Base-by-base conservation (phyloP, 2,797 vertebrate genomes). In the Gymnopithys bicolor region DNA sequence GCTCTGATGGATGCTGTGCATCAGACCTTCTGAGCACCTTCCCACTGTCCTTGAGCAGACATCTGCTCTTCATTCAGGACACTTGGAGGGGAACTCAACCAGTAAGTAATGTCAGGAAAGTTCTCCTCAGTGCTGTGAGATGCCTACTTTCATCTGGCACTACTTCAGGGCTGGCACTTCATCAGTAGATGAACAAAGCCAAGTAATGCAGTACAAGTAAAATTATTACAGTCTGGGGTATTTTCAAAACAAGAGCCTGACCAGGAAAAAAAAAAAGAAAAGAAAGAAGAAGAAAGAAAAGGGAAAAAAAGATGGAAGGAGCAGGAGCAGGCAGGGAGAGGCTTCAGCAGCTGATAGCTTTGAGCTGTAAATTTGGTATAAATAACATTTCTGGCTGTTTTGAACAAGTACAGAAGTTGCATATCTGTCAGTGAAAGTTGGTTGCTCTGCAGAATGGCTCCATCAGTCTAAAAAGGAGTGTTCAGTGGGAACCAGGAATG, bases 161-260 rank as follows among this genome's bases (percentile, higher is more conserved):
- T 9, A 22, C 93, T 93, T 96, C 70, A 82, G 89, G 82, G 63
- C 93, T 96, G 95, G 95, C 95, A 89, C 93, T 70, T 95, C 94
- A 94, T 95, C 95, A 93, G 91, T 17, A 43, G 70, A 55, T 87
- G 85, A 93, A 93, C 77, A 96, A 96, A 91, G 93, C 93, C 95
- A 84, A 95, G 85, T 51, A 79, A 88, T 74, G 84, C 80, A 68
- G 87, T 58, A 70, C 70, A 78, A 94, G 84, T 78, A 59, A 87
- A 96, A 89, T 92, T 82, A 51, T 82, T 93, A 90, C 89, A 80
- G 0, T 63, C 83, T 94, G 94, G 77, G 85, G 46, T 94, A 60
- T 93, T 97, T 96, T 85, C 94, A 96, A 88, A 88, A 82, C 64
- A 89, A 90, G 89, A 46, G 64, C 62, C 74, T 82, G 83, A 96